Evolutionary conservation across 2,888 invertebrate genomes (phyloP), one percentile per base, ranked within the genome.

Genomic region (Cryptus viduatorius): DNA sequence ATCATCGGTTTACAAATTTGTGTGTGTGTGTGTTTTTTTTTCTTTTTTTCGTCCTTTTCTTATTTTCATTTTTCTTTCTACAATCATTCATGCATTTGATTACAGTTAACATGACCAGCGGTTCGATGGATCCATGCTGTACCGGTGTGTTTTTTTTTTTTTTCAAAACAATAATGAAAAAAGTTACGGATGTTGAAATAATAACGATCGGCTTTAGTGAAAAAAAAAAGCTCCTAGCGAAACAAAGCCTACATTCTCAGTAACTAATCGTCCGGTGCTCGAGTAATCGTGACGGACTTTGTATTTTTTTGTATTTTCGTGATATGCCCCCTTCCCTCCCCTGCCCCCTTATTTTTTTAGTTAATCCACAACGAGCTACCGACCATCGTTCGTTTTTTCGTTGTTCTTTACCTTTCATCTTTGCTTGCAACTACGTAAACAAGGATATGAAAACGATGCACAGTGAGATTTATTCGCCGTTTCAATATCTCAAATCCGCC

Each of bases 61-160:
- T 73, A n/a, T 50, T 37, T 72, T 64, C 12, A 8, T 48, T 78
- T 79, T 19, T 61, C 59, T 82, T 68, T 81, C 85, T 87, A 87
- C 86, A 86, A 78, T 80, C 80, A 85, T 85, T 85, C 86, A 87
- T 85, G 87, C 84, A 86, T 86, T 85, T 84, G 50, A 84, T 81
- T 82, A 79, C 79, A 83, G 64, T 85, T 72, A 77, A 81, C 72
- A 84, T 76, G 75, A 81, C 71, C 86, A 71, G 81, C 83, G 14
- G 31, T 77, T 71, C 65, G 69, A 86, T 68, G 69, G 31, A 84
- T 81, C 64, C 86, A 81, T 86, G 86, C 86, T 82, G 29, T 31
- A 82, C 80, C 76, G 56, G 71, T 75, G 50, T 82, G 56, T 24
- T 31, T 53, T 37, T 10, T 59, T 12, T 19, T 56, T 56, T 24